Conservation (phyloP, 2,888 invertebrate species). For the Tubiluchus corallicola region DNA sequence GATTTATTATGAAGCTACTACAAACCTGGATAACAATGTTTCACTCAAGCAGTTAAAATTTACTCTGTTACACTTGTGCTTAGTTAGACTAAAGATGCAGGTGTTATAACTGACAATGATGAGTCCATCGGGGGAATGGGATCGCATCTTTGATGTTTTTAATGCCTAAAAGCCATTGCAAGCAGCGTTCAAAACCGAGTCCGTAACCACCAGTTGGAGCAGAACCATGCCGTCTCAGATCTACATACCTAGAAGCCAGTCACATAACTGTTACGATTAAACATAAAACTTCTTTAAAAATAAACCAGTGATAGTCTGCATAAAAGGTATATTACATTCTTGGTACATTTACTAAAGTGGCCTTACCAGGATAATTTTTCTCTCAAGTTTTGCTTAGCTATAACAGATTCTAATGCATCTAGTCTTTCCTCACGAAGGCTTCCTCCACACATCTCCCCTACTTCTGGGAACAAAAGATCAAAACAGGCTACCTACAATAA, state of each 20-base stretch:
- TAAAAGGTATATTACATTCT: too few relatives aligned
- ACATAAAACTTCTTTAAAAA: too few relatives aligned
- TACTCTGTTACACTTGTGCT: too few relatives aligned
- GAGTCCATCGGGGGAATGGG: conserved; percentile 81
- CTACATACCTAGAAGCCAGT: conserved; percentile 61
- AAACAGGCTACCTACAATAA: conserved; percentile 38
- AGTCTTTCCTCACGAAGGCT: conserved; percentile 71
- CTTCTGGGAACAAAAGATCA: conserved; percentile 65
- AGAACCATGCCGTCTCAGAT: conserved; percentile 67
- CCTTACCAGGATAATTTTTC: conserved; percentile 19
- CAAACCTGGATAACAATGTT: too few relatives aligned
- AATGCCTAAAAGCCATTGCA: conserved; percentile 61
- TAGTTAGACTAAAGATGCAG: too few relatives aligned
- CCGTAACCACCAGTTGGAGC: conserved; percentile 88
- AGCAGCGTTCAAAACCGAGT: conserved; percentile 75
- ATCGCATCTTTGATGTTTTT: conserved; percentile 80
- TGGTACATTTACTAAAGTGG: too few relatives aligned
- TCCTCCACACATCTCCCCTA: conserved; percentile 89
- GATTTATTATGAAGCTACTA: too few relatives aligned
- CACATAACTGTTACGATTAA: too few relatives aligned
- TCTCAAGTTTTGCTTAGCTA: conserved; percentile 11
- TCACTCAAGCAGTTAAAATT: too few relatives aligned
- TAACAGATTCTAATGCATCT: conserved; percentile 36
- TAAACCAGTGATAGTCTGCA: too few relatives aligned
- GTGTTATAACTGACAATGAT: conserved; percentile 20